Conservation (phyloP, 2,797 vertebrate genomes). For the Paratrypauchen microcephalus region DNA sequence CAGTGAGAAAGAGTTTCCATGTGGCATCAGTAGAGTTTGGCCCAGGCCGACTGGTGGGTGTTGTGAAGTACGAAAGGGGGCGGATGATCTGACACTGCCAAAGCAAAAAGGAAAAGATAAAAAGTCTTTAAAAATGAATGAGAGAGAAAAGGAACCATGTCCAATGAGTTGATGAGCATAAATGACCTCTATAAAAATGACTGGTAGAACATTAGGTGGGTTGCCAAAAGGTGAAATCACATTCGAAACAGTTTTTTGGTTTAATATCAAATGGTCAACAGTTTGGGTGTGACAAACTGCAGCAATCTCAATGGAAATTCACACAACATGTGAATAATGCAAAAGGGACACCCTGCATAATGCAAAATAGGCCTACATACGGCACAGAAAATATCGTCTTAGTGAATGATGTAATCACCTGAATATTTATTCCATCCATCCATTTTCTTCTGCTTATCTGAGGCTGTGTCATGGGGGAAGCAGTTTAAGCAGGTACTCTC, state of each 20-base stretch:
- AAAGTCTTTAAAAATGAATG: constrained; percentile 30
- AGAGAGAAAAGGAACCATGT: constrained; percentile 18
- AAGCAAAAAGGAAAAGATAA: constrained; percentile 19
- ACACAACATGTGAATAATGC: neutral
- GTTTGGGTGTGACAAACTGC: neutral
- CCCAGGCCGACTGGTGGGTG: constrained; percentile 64
- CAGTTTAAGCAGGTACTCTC: too few relatives aligned
- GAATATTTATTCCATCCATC: too few relatives aligned
- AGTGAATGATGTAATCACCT: too few relatives aligned
- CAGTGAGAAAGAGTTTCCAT: constrained; percentile 34
- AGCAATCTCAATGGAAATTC: neutral
- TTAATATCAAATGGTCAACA: neutral
- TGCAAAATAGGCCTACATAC: neutral
- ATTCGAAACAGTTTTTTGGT: neutral
- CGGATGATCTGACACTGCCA: constrained; percentile 51
- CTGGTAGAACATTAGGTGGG: constrained; percentile 1
- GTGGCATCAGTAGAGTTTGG: constrained; percentile 65
- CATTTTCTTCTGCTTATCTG: too few relatives aligned
- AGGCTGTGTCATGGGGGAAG: too few relatives aligned
- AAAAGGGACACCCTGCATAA: neutral
- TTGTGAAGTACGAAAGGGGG: constrained; percentile 51
- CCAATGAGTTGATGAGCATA: constrained; percentile 41
- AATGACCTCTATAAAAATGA: neutral
- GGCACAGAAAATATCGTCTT: too few relatives aligned
- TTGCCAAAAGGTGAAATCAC: neutral